A percentile compares a stretch with the other conserved stretches of the same genome.
Conservation (phyloP, 1,140 invertebrate genomes). For the Euwallacea fornicatus region DNA sequence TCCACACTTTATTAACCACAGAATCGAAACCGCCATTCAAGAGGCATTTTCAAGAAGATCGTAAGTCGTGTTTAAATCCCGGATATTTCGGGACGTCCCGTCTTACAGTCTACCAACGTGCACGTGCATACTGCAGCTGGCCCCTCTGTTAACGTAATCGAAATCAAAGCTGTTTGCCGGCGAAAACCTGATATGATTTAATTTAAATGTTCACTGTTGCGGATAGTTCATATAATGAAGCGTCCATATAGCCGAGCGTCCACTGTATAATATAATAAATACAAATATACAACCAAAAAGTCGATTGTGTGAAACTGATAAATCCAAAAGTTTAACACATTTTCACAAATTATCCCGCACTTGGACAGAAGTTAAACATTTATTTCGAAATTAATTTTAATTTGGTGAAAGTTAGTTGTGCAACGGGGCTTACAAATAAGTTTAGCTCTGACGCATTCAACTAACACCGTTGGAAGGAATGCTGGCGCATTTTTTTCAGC, state of each 20-base stretch:
- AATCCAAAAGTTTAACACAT: too few relatives aligned
- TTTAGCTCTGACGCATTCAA: too few relatives aligned
- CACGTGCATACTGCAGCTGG: background rate
- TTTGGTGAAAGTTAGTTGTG: too few relatives aligned
- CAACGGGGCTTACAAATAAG: too few relatives aligned
- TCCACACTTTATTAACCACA: background rate
- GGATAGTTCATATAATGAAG: slow-evolving; percentile 4
- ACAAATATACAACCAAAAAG: too few relatives aligned
- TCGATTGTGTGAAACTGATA: too few relatives aligned
- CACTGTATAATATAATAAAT: background rate
- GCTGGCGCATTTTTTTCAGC: too few relatives aligned
- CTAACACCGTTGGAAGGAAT: too few relatives aligned
- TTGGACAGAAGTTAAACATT: too few relatives aligned
- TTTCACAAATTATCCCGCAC: too few relatives aligned
- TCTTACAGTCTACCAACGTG: background rate
- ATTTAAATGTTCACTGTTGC: background rate
- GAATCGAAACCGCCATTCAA: background rate
- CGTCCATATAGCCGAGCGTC: background rate
- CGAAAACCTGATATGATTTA: background rate
- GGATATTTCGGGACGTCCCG: background rate
- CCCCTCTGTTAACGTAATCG: background rate
- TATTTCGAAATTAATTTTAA: too few relatives aligned
- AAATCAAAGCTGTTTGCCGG: background rate
- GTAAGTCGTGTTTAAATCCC: too few relatives aligned
- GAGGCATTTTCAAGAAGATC: background rate